phyloP scores from a whole-genome alignment of 2,888 invertebrate genomes.

The Limnephilus marmoratus region DNA sequence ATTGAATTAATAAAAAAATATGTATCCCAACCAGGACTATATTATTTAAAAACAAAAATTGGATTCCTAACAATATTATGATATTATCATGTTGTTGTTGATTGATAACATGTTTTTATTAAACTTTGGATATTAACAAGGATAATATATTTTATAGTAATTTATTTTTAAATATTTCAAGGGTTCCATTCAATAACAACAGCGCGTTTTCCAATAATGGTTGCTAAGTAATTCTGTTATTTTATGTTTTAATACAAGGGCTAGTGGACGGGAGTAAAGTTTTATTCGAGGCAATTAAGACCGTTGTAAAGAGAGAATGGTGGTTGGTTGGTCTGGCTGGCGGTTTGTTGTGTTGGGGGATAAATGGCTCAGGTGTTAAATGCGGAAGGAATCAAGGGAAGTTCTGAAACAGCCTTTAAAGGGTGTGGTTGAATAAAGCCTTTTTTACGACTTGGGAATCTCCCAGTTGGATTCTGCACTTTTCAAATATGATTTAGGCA shows the following conservation, averaged over 20 bases:
- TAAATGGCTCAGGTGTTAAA: conserved; percentile 61
- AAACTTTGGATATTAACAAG: not conserved
- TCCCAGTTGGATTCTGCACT: not conserved
- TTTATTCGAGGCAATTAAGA: conserved; percentile 64
- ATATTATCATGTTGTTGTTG: not conserved
- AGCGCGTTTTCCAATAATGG: not conserved
- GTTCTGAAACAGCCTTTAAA: not conserved
- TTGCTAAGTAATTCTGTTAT: not conserved
- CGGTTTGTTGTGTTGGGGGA: conserved; percentile 23
- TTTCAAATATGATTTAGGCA: not conserved
- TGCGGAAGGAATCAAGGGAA: conserved; percentile 45
- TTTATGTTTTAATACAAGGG: not conserved
- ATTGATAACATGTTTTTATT: not conserved
- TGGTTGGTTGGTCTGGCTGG: not conserved
- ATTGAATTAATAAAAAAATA: no score
- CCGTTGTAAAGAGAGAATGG: conserved; percentile 28
- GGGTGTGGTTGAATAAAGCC: conserved; percentile 28
- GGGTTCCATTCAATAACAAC: not conserved
- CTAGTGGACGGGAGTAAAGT: conserved; percentile 52
- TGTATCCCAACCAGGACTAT: no score
- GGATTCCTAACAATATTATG: no score
- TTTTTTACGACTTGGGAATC: conserved; percentile 15
- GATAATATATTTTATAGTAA: no score
- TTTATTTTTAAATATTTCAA: not conserved
- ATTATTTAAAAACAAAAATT: no score